Evolutionary conservation across 2,888 invertebrate species (phyloP).

Genomic region (Pristionchus entomophagus): DNA sequence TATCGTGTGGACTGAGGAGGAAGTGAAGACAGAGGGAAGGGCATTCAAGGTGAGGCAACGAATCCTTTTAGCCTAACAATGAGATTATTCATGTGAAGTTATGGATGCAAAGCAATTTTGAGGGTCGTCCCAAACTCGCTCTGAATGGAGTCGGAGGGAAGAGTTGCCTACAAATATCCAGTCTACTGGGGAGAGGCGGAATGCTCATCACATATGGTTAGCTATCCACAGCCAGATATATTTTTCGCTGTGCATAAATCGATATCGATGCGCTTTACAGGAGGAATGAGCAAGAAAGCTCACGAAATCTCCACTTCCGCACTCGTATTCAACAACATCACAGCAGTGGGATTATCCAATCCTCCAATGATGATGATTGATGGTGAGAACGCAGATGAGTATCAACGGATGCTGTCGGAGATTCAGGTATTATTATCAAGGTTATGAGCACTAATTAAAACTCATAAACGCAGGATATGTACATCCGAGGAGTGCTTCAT

Average conservation of each 20-base stretch:
- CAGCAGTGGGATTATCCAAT: slow-evolving; percentile 81
- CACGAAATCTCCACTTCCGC: slow-evolving; percentile 86
- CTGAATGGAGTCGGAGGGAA: slow-evolving; percentile 95
- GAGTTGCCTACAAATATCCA: slow-evolving; percentile 86
- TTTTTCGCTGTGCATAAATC: too few relatives aligned
- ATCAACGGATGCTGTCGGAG: slow-evolving; percentile 23
- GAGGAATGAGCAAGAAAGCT: slow-evolving; percentile 90
- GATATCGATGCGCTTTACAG: too few relatives aligned
- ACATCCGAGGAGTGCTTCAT: slow-evolving; percentile 56
- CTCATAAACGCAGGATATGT: slow-evolving; percentile 48
- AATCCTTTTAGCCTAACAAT: too few relatives aligned
- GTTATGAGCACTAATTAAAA: not conserved
- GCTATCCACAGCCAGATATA: too few relatives aligned
- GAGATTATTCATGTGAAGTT: not conserved
- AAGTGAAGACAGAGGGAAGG: slow-evolving; percentile 74
- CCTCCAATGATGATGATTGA: slow-evolving; percentile 84
- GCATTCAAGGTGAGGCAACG: slow-evolving; percentile 12
- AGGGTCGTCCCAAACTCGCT: slow-evolving; percentile 84
- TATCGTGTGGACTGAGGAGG: slow-evolving; percentile 88
- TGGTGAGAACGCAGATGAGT: slow-evolving; percentile 53
- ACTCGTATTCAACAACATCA: slow-evolving; percentile 87
- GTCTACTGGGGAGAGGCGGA: slow-evolving; percentile 83
- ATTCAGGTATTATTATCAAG: slow-evolving; percentile 20
- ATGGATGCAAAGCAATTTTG: not conserved
- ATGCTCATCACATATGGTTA: slow-evolving; percentile 93